These are phyloP conservation scores for Potamarius usumacintae DNA, from an alignment of 2,113 vertebrate genomes.

Conservation along the genomic window DNA sequence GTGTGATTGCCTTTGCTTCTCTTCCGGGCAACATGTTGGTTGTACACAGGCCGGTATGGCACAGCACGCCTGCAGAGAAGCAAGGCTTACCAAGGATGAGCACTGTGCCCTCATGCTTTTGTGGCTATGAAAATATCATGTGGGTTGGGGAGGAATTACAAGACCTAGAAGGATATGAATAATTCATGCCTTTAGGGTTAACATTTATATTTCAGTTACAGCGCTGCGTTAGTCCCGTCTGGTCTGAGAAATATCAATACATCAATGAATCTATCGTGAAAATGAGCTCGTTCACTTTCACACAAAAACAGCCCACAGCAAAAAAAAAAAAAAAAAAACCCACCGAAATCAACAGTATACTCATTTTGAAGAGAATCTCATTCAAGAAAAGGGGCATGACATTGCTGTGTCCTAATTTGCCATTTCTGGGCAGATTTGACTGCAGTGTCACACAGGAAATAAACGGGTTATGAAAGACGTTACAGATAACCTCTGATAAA, in stretches of 20 bases:
- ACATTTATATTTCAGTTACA: constrained; percentile 20
- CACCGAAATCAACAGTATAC: background rate
- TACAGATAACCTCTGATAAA: background rate
- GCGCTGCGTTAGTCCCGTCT: background rate
- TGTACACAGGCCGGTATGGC: constrained; percentile 60
- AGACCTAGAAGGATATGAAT: background rate
- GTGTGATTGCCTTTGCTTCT: constrained; percentile 64
- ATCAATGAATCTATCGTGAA: background rate
- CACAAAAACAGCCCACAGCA: background rate
- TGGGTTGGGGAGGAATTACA: too few species aligned
- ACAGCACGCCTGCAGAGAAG: constrained; percentile 59
- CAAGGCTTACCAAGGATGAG: constrained; percentile 18
- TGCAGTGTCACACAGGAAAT: constrained; percentile 9
- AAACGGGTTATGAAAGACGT: background rate
- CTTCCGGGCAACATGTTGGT: constrained; percentile 62
- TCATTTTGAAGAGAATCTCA: background rate
- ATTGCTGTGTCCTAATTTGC: constrained; percentile 11
- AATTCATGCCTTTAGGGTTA: constrained; percentile 17
- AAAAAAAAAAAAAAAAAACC: too few species aligned
- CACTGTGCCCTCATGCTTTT: background rate
- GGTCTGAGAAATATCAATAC: constrained; percentile 2
- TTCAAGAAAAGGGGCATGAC: background rate
- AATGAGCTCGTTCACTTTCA: background rate
- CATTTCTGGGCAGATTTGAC: constrained; percentile 9
- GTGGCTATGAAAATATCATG: background rate